Evolutionary conservation across 2,797 vertebrate species (phyloP), one percentile per base, ranked within the genome.

Genomic region (Crenichthys baileyi): DNA sequence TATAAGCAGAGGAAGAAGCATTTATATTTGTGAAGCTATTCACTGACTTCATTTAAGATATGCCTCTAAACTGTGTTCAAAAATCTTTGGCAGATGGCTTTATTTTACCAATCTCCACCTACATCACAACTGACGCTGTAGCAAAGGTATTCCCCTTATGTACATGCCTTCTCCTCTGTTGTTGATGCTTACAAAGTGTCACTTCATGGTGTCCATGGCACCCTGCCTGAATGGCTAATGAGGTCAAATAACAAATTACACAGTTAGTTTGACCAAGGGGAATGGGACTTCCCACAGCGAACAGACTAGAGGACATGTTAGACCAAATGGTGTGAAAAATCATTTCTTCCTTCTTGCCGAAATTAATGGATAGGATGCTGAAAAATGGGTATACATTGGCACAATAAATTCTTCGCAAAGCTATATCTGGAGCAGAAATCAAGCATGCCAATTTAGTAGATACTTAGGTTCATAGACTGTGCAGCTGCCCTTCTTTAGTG

Each of bases 191-290:
- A 82, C 79, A 82, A 39, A 65, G 86, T 87, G 89, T 88, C 85
- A 83, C 90, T 84, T 85, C 68, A 77, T 80, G 85, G 90, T 85
- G 79, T 84, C 60, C 78, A 29, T 76, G 76, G 48, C 79, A 76
- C 80, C 76, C 51, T 72, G 80, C 83, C 89, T 86, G 90, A 83
- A 90, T 85, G 83, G 87, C 87, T 93, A 95, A 95, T 95, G 92
- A 95, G 94, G 92, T 94, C 93, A 93, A 94, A 92, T 90, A 85
- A 91, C 48, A 24, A 93, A 94, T 93, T 88, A 91, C 88, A 93
- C 88, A 91, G 89, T 90, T 90, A 79, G 86, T 93, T 94, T 90
- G 92, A 92, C 91, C 79, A 75, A 68, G 79, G 82, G 85, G 84
- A 72, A 71, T 72, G 80, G 77, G 87, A 82, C 79, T 56, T 80